A percentile compares a stretch with the other conserved stretches of the same genome.
These are phyloP conservation scores for Globodera rostochiensis DNA, from an alignment of 1,140 invertebrate species.

Conservation along the genomic window DNA sequence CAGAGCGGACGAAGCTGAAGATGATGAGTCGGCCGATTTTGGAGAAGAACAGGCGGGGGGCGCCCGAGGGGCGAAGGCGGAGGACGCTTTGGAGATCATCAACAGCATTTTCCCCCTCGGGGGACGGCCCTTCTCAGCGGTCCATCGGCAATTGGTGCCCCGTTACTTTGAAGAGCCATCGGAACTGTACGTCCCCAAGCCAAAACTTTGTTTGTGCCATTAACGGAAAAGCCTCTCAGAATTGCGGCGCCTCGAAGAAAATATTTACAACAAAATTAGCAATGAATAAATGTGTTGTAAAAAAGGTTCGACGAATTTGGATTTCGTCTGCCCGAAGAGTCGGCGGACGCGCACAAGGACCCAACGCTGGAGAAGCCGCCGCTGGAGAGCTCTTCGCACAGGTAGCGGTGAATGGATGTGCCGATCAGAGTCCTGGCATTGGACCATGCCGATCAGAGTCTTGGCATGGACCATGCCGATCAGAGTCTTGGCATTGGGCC, in stretches of 20 bases:
- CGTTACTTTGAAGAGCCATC: slow-evolving; percentile 55
- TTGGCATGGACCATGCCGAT: too few species aligned
- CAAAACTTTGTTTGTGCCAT: too few species aligned
- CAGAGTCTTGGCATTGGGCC: too few species aligned
- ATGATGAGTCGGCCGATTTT: not conserved
- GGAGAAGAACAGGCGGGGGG: not conserved
- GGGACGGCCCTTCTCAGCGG: slow-evolving; percentile 55
- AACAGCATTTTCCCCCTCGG: slow-evolving; percentile 47
- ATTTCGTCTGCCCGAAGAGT: slow-evolving; percentile 90
- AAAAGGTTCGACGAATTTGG: slow-evolving; percentile 92
- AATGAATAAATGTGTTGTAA: too few species aligned
- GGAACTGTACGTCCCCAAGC: slow-evolving; percentile 42
- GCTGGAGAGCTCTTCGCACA: slow-evolving; percentile 33
- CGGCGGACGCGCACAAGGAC: slow-evolving; percentile 47
- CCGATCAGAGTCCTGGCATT: not conserved
- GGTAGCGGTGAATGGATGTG: slow-evolving; percentile 12
- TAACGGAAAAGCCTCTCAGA: too few species aligned
- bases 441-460: too few species aligned
- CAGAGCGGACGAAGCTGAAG: slow-evolving; percentile 5
- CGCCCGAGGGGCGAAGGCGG: not conserved
- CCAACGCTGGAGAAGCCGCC: slow-evolving; percentile 27
- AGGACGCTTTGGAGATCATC: slow-evolving; percentile 30
- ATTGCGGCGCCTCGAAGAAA: too few species aligned
- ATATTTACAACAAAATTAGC: too few species aligned
- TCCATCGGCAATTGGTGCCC: slow-evolving; percentile 47